These are phyloP conservation scores for Gari tellinella DNA, from an alignment of 2,888 invertebrate genomes.

Conservation along the genomic window DNA sequence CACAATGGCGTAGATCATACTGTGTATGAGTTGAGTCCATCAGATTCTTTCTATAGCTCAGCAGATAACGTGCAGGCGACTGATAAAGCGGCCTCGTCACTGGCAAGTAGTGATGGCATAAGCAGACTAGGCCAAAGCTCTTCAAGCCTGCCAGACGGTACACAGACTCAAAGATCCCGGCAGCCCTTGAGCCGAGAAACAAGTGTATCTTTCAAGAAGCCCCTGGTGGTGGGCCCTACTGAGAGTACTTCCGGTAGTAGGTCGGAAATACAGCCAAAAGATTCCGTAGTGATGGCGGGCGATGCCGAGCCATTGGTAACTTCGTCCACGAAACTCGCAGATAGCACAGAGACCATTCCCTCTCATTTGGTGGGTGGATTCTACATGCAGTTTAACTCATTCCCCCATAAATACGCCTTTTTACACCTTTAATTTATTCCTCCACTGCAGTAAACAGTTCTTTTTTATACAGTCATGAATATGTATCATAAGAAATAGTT, in stretches of 20 bases:
- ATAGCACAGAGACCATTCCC: constrained; percentile 29
- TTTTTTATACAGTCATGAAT: too few relatives aligned
- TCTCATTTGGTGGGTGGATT: constrained; percentile 42
- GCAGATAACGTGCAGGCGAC: constrained; percentile 47
- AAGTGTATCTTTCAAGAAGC: constrained; percentile 51
- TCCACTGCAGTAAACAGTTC: too few relatives aligned
- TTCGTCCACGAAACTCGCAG: constrained; percentile 21
- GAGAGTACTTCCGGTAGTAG: constrained; percentile 14
- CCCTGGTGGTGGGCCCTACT: constrained; percentile 27
- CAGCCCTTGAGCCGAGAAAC: constrained; percentile 41
- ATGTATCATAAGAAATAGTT: too few relatives aligned
- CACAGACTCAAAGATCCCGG: constrained; percentile 23
- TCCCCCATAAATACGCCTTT: too few relatives aligned
- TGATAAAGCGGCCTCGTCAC: constrained; percentile 18
- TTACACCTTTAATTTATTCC: too few relatives aligned
- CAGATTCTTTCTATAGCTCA: constrained; percentile 55
- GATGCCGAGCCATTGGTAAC: constrained; percentile 41
- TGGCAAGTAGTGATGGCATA: constrained; percentile 45
- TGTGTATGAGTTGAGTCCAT: constrained; percentile 58
- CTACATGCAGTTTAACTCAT: too few relatives aligned
- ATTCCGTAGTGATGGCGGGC: constrained; percentile 21
- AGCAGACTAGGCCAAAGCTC: constrained; percentile 43
- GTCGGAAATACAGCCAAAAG: constrained; percentile 32
- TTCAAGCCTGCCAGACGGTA: constrained; percentile 40
- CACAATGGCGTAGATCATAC: constrained; percentile 53